Base-by-base conservation (phyloP, 2,888 invertebrate species). In the Cryptocephalus primarius region DNA sequence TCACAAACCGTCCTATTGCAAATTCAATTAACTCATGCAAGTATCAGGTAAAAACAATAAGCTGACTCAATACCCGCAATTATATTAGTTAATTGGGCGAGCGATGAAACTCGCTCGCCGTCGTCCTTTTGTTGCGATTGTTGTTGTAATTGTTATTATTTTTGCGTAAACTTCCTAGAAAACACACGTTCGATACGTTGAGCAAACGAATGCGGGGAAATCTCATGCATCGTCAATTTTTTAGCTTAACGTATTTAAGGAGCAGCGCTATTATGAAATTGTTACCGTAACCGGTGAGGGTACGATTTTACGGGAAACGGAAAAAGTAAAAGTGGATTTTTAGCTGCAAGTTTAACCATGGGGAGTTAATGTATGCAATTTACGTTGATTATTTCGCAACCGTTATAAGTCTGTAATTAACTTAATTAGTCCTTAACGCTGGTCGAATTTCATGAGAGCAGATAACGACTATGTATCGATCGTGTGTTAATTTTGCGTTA, bases 141-240 rank as follows among this genome's bases (percentile, higher is more conserved):
- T 39, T 42, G 40, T 46, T 45, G 38, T 47, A 47, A 48, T 45
- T 46, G 34, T 49, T 49, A 40, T 42, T 44, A n/a, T 46, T 50
- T 54, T 54, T 54, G 44, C 52, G 52, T 48, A 52, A 54, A 49
- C 52, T 54, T 54, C 54, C 54, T 54, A 52, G 49, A 51, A 48
- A 54, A 48, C 49, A 46, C 40, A 40, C 40, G 43, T 34, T 47
- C 40, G 43, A 43, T 13, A 34, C 40, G 43, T 47, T 47, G 39
- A 36, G 47, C 40, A 47, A 47, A 47, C 47, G 40, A 47, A 43
- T 43, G 43, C 43, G n/a, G 40, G 42, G 47, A 47, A 43, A 43
- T 33, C 32, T 42, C 33, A 47, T 43, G 47, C 42, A 40, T 47
- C 34, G 47, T 47, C 42, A 47, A 47, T 42, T 47, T 47, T 36